Evolutionary conservation across 64 coral and sea anemone genomes (phyloP).

Genomic region (Montipora sp.): DNA sequence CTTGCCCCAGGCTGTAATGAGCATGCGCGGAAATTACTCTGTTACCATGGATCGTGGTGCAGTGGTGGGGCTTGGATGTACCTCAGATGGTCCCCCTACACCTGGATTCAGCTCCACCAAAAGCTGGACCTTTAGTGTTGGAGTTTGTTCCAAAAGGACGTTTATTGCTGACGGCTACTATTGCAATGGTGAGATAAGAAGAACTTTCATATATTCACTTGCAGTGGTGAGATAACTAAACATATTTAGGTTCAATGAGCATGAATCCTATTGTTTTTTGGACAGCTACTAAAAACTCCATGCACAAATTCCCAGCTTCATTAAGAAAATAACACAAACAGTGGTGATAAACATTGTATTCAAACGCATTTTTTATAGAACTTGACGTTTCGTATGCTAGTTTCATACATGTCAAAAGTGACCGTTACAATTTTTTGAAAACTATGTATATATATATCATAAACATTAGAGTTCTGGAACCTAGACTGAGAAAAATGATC

Average conservation of each 20-base stretch:
- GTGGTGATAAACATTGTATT: no score
- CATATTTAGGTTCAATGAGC: not conserved
- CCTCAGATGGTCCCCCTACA: constrained; percentile 62
- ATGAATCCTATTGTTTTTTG: not conserved
- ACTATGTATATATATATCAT: no score
- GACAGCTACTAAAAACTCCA: no score
- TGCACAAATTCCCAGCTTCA: no score
- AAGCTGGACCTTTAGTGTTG: constrained; percentile 18
- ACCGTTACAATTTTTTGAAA: no score
- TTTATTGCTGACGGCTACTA: not conserved
- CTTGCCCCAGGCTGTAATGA: constrained; percentile 25
- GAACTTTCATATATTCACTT: not conserved
- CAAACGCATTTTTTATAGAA: no score
- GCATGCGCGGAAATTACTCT: constrained; percentile 62
- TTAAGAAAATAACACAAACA: no score
- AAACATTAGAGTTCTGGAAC: no score
- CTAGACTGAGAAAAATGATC: no score
- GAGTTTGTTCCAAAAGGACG: constrained; percentile 15
- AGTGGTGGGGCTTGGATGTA: constrained; percentile 63
- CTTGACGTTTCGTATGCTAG: no score
- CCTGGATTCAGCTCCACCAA: constrained; percentile 27
- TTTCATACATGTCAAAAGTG: no score
- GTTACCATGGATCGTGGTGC: constrained; percentile 46
- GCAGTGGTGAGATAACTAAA: not conserved
- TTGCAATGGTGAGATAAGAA: not conserved